phyloP scores from a whole-genome alignment of 2,797 vertebrate genomes.

The Podarcis lilfordi region DNA sequence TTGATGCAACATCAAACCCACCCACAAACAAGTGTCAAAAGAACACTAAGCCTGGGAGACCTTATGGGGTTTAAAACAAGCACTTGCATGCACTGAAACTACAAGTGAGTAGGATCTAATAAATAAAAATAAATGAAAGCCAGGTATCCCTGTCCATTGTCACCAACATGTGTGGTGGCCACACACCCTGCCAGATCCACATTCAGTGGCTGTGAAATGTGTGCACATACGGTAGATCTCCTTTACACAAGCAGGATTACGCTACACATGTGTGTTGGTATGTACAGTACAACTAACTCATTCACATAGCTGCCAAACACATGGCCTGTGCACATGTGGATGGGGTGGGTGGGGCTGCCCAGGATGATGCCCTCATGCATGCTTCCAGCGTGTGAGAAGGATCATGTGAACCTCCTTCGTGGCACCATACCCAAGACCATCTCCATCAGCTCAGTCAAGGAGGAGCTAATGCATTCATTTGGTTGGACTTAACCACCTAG shows the following conservation, averaged over 20 bases:
- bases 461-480: not conserved
- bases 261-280: not conserved
- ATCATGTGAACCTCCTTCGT: no score
- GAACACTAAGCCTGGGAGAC: not conserved
- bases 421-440: not conserved
- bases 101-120: no score
- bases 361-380: not conserved
- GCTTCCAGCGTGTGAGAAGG: not conserved
- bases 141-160: no score
- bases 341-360: not conserved
- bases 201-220: not conserved
- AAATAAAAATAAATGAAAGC: no score
- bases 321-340: not conserved
- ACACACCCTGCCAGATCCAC: not conserved
- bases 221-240: not conserved
- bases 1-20: no score
- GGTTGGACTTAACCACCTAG: not conserved
- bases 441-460: not conserved
- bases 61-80: not conserved
- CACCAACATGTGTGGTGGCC: no score
- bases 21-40: no score
- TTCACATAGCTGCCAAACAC: not conserved
- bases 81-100: no score
- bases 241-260: not conserved
- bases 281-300: not conserved